These are phyloP conservation scores for Hirtodrosophila histrioides DNA, from an alignment of 2,888 invertebrate species.

Conservation along the genomic window DNA sequence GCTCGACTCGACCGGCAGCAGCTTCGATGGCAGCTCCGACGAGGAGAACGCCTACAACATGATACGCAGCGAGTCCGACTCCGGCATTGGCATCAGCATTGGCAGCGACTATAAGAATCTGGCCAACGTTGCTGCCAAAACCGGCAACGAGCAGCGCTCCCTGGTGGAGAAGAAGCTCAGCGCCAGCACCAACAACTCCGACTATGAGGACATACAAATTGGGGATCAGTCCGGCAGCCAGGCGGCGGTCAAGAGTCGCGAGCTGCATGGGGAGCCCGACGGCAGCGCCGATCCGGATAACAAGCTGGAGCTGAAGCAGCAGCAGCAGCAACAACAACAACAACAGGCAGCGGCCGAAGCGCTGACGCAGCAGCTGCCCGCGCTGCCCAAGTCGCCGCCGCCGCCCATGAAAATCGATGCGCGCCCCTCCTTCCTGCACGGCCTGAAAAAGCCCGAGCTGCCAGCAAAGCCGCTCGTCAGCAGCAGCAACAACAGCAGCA, in stretches of 20 bases:
- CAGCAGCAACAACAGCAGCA: conserved; percentile 30
- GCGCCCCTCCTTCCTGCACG: conserved; percentile 90
- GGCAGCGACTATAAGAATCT: conserved; percentile 81
- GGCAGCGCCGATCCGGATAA: conserved; percentile 94
- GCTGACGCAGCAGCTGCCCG: conserved; percentile 85
- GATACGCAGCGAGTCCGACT: conserved; percentile 84
- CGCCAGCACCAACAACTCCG: conserved; percentile 83
- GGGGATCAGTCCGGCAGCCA: conserved; percentile 67
- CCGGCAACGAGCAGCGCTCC: conserved; percentile 60
- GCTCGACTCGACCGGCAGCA: conserved; percentile 84
- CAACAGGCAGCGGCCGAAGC: conserved; percentile 10
- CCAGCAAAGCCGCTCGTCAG: conserved; percentile 88
- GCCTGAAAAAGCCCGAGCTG: conserved; percentile 88
- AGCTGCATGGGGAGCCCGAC: conserved; percentile 93
- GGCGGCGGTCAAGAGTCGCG: conserved; percentile 87
- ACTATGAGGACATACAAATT: conserved; percentile 84
- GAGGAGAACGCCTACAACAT: conserved; percentile 84
- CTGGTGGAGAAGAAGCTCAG: conserved; percentile 81
- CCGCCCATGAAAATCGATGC: conserved; percentile 84
- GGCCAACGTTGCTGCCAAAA: conserved; percentile 30
- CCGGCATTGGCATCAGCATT: conserved; percentile 84
- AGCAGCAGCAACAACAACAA: conserved; percentile 86
- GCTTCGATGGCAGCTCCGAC: conserved; percentile 84
- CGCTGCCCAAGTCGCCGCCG: conserved; percentile 86
- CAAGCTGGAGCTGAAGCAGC: conserved; percentile 87